phyloP scores from a whole-genome alignment of 2,113 vertebrate species.

The Morone chrysops region DNA sequence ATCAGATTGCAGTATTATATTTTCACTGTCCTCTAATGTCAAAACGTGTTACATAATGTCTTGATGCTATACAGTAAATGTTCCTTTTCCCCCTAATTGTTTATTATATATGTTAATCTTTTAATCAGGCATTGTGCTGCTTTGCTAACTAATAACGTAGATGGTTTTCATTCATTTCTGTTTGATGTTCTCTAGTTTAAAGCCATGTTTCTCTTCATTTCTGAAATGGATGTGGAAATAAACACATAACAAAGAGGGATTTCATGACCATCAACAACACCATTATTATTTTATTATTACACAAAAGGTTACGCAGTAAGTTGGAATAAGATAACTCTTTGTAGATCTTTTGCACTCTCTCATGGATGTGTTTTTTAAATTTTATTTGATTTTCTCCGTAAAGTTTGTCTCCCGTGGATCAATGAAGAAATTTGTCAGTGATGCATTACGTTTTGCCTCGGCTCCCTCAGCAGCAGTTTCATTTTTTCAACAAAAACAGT shows the following conservation, averaged over 20 bases:
- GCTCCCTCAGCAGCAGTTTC: conserved; percentile 38
- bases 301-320: background rate
- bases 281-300: background rate
- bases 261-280: background rate
- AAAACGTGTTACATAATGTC: background rate
- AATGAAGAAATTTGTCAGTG: background rate
- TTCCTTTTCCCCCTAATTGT: background rate
- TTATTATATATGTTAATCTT: background rate
- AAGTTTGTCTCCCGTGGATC: background rate
- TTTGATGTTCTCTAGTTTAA: background rate
- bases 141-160: background rate
- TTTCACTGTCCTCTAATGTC: background rate
- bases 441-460: background rate
- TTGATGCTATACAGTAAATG: background rate
- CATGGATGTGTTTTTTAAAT: too few species aligned
- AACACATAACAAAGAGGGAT: background rate
- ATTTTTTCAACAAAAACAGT: conserved; percentile 8
- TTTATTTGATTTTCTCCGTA: background rate
- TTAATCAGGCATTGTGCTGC: background rate
- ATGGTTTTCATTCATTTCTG: background rate
- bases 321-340: background rate
- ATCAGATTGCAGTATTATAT: background rate
- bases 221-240: background rate
- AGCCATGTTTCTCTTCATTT: background rate
- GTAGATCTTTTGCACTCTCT: too few species aligned